Conservation (phyloP, 2,113 vertebrate species). For the Eudyptes chrysolophus region DNA sequence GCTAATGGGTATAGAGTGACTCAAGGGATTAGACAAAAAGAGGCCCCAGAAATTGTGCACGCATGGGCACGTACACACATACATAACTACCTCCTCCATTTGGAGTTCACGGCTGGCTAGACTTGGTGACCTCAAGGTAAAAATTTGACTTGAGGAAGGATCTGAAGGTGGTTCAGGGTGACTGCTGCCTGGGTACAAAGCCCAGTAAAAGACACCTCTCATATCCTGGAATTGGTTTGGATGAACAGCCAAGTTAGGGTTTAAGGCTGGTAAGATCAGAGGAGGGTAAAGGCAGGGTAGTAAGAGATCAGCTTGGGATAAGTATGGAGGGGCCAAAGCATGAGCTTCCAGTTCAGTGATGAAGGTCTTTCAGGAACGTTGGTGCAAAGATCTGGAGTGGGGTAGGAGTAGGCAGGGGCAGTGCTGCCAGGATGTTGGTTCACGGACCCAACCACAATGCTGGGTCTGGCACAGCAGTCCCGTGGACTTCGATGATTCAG, state of each 20-base stretch:
- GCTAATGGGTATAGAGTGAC: background rate
- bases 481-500: accelerated
- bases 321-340: background rate
- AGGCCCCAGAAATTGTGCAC: background rate
- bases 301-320: background rate
- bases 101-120: background rate
- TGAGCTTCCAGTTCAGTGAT: background rate
- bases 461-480: background rate
- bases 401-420: background rate
- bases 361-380: background rate
- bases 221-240: background rate
- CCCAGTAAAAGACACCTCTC: background rate
- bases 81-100: background rate
- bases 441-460: accelerated
- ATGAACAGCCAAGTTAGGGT: background rate
- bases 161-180: background rate
- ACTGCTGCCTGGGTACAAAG: background rate
- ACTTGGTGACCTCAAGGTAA: background rate
- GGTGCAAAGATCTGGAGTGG: background rate
- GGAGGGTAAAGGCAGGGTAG: background rate
- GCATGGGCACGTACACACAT: background rate
- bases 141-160: background rate
- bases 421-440: background rate
- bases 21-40: background rate
- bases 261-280: background rate